Conservation (phyloP, 2,113 vertebrate species). For the Siniperca knerii region DNA sequence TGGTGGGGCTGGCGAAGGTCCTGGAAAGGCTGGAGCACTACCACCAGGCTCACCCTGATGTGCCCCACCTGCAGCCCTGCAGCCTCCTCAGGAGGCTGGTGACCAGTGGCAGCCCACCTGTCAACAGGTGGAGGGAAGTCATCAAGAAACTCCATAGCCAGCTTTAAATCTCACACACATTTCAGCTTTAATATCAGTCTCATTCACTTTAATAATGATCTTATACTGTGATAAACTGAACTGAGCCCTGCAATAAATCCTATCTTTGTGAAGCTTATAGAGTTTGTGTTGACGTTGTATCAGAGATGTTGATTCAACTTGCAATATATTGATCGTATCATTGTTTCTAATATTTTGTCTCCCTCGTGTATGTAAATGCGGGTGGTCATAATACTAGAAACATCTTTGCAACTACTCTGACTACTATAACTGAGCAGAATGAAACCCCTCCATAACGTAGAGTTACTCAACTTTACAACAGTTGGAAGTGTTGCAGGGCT, state of each 20-base stretch:
- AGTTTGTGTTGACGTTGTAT: background rate
- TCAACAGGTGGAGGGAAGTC: conserved; percentile 88
- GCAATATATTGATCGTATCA: background rate
- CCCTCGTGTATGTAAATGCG: background rate
- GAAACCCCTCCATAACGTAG: background rate
- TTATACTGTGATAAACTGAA: conserved; percentile 17
- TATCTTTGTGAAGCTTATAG: background rate
- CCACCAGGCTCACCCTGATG: conserved; percentile 85
- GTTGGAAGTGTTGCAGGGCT: background rate
- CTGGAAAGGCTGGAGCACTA: conserved; percentile 89
- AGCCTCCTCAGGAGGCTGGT: conserved; percentile 88
- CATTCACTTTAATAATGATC: conserved; percentile 1
- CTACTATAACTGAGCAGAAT: background rate
- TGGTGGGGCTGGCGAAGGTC: conserved; percentile 86
- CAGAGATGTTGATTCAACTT: background rate
- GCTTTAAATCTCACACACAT: conserved; percentile 75
- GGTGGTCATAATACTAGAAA: background rate
- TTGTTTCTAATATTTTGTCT: background rate
- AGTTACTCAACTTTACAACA: too few species aligned
- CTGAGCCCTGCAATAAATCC: background rate
- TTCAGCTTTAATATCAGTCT: conserved; percentile 28
- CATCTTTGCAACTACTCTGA: background rate
- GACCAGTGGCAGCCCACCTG: conserved; percentile 87
- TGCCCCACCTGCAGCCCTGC: conserved; percentile 87
- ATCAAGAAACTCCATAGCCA: conserved; percentile 78